A percentile compares a stretch with the other conserved stretches of the same genome.
Conservation (phyloP, 2,797 vertebrate species). For the Falco columbarius region DNA sequence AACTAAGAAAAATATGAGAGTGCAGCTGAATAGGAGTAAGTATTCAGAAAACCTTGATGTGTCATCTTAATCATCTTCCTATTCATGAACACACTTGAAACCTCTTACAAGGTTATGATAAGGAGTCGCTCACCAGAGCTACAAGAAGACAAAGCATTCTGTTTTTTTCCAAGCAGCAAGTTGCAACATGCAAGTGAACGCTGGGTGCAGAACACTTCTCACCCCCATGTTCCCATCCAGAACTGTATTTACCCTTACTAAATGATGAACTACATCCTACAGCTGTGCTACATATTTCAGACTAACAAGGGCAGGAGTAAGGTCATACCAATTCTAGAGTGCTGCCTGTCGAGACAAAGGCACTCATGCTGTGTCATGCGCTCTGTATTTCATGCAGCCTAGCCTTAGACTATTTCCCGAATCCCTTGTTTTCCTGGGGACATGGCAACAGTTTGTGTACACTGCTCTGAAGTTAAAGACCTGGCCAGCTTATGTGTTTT, state of each 20-base stretch:
- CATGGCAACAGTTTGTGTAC: conserved; percentile 4
- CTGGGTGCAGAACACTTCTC: conserved; percentile 36
- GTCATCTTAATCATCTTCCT: conserved; percentile 47
- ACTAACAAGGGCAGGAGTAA: conserved; percentile 11
- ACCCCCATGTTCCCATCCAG: conserved; percentile 35
- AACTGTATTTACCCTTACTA: conserved; percentile 53
- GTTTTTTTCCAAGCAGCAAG: conserved; percentile 19
- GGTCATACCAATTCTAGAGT: conserved; percentile 4
- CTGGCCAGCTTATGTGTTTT: neutral
- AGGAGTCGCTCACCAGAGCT: conserved; percentile 25
- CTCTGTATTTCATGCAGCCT: neutral
- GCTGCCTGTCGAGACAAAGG: neutral
- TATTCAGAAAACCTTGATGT: conserved; percentile 43
- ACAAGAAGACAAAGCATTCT: conserved; percentile 54
- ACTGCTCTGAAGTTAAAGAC: neutral
- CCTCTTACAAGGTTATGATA: conserved; percentile 34
- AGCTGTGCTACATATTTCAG: conserved; percentile 58
- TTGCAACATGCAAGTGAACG: neutral
- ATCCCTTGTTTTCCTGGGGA: neutral
- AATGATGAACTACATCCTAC: conserved; percentile 56
- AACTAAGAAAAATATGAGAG: neutral
- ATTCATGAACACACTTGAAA: conserved; percentile 40
- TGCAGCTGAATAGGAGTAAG: neutral
- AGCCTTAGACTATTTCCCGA: neutral
- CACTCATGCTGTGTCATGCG: neutral